phyloP scores from a whole-genome alignment of 1,140 invertebrate species.

The Cardiocondyla obscurior region DNA sequence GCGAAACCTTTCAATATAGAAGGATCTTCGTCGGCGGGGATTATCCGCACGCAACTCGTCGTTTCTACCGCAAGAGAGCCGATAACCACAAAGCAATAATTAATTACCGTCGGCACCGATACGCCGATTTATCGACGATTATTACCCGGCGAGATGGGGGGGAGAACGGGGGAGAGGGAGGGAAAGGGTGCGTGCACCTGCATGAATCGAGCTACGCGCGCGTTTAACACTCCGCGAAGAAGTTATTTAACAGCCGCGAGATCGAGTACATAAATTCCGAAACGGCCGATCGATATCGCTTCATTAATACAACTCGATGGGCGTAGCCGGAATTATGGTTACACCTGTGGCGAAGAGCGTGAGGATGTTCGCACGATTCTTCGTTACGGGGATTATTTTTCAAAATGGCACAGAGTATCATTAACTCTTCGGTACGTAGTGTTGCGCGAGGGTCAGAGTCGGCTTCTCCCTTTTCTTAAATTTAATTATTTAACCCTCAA shows the following conservation, averaged over 20 bases:
- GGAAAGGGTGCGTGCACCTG: constrained; percentile 1
- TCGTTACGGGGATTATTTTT: background rate
- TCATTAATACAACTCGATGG: constrained; percentile 46
- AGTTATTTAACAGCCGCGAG: constrained; percentile 41
- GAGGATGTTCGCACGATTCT: constrained; percentile 22
- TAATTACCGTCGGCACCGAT: constrained; percentile 56
- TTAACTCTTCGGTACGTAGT: background rate
- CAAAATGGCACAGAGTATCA: background rate
- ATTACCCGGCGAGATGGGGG: constrained; percentile 9
- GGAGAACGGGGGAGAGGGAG: background rate
- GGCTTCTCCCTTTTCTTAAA: background rate
- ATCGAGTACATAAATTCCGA: constrained; percentile 47
- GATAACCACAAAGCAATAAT: constrained; percentile 59
- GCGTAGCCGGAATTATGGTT: constrained; percentile 48
- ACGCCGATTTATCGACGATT: constrained; percentile 44
- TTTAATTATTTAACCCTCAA: no score
- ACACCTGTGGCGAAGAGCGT: constrained; percentile 33
- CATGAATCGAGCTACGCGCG: constrained; percentile 18
- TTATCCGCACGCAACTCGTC: constrained; percentile 67
- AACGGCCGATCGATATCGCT: constrained; percentile 46
- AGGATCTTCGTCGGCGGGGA: constrained; percentile 50
- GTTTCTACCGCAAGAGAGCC: constrained; percentile 48
- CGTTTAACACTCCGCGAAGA: constrained; percentile 47
- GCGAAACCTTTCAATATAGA: constrained; percentile 60
- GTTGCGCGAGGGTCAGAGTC: background rate